Base-by-base conservation (phyloP, 2,797 vertebrate genomes). In the Sitta carolinensis region DNA sequence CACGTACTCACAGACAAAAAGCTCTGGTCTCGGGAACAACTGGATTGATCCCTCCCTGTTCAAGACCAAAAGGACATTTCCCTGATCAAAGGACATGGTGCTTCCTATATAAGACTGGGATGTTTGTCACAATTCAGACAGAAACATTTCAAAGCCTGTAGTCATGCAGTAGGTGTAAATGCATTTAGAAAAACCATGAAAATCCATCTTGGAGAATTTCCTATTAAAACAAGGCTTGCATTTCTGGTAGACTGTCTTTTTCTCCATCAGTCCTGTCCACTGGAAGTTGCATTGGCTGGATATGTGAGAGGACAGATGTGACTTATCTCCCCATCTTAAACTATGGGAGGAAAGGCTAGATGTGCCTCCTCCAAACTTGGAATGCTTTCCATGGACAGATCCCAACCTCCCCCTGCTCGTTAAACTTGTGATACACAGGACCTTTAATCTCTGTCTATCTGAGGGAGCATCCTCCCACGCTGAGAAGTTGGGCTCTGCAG, bases 81-180 rank as follows among this genome's bases (percentile, higher is more conserved):
- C 17, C 54, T 81, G 68, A 94, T 89, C 87, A 94, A 89, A 95
- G 87, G 58, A 70, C 57, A 47, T 62, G 32, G 42, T 57, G 29
- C 43, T 58, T 90, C 70, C 81, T 77, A 16, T 32, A 19, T 9
- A 30, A 76, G 40, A 34, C 76, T 43, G 22, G 78, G 69, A 69
- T 66, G 63, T 79, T 89, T 84, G 89, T 86, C 52, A 84, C 75
- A 63, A 70, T 52, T 59, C 61, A 94, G 59, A 76, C 45, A 73
- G 70, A 86, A 93, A 36, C 34, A 74, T 80, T 92, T 76, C 78
- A 91, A 84, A 95, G 63, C 54, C 78, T 42, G 34, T 43, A 83
- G 42, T 42, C 68, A 87, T 43, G 17, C 45, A 85, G 47, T 8
- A 73, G 15, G 32, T 72, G 67, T 10, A 84, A 94, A 63, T 10